A percentile compares a stretch with the other conserved stretches of the same genome.
phyloP scores from a whole-genome alignment of 2,888 invertebrate species.

The Ochropacha duplaris region DNA sequence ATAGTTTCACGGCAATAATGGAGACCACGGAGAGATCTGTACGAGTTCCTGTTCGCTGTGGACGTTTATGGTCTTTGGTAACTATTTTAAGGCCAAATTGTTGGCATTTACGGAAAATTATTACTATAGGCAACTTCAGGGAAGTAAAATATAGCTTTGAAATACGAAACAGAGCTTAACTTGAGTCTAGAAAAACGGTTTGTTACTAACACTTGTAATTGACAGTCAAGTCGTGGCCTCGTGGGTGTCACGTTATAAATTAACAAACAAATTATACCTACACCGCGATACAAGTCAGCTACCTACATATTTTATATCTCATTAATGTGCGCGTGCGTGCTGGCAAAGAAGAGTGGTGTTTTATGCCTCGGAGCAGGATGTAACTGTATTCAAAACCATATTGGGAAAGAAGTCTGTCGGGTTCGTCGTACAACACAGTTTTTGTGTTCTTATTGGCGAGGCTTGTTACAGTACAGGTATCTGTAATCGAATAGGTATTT shows the following conservation, averaged over 20 bases:
- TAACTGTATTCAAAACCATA: slow-evolving; percentile 32
- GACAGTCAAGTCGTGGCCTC: background rate
- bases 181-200: background rate
- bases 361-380: slow-evolving; percentile 25
- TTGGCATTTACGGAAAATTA: too few species aligned
- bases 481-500: background rate
- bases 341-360: slow-evolving; percentile 27
- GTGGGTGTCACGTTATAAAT: background rate
- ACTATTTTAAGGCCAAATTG: too few species aligned
- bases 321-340: slow-evolving; percentile 5
- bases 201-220: background rate
- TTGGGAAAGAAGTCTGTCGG: slow-evolving; percentile 26
- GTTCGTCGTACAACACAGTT: slow-evolving; percentile 15
- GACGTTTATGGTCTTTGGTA: too few species aligned
- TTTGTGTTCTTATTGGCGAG: slow-evolving; percentile 4
- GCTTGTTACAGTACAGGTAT: background rate
- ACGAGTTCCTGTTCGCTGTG: too few species aligned
- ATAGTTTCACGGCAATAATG: too few species aligned
- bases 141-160: too few species aligned
- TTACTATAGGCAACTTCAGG: too few species aligned
- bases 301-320: background rate
- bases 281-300: too few species aligned
- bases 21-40: too few species aligned
- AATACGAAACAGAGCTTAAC: too few species aligned
- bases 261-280: background rate